Base-by-base conservation (phyloP, 2,797 vertebrate genomes). In the Hippocampus kuda region DNA sequence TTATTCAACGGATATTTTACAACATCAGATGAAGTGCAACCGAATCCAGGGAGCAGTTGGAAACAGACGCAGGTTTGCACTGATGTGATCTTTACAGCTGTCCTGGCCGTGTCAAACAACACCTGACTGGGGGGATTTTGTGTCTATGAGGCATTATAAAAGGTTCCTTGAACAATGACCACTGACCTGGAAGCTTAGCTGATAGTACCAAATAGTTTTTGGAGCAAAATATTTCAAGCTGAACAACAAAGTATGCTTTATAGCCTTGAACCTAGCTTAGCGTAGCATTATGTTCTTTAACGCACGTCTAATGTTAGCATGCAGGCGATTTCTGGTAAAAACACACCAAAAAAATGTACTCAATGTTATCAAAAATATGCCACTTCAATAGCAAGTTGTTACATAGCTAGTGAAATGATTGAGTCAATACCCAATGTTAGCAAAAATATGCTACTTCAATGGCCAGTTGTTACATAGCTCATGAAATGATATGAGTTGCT, bases 71-170 rank as follows among this genome's bases (percentile, higher is more conserved):
- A 73, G 74, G 74, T 76, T 81, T 77, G 66, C 30, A 49, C 73
- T 49, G 80, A 51, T 79, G 20, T 68, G 60, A 74, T 68, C 79
- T 70, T 72, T 76, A 70, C 84, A 91, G 85, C 78, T 88, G 87
- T 75, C 79, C 67, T 46, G 63, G 75, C 89, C 85, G 91, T 73
- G 82, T 89, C 88, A 90, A 70, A 71, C 78, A 76, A 66, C 49
- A 78, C 81, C 74, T 68, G 70, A 80, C 70, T 12, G 66, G 27
- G 57, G 34, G 68, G 82, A 85, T 83, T 85, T 82, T 82, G 80
- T 81, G 75, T 77, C 75, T 27, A 75, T 78, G 71, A 56, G 77
- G 75, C 77, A 84, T 68, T 56, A 77, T 68, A 79, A 71, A 60
- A 71, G 27, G 34, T 56, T 72, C 63, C 62, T 24, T 69, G 26